These are phyloP conservation scores for Tanypteryx hageni DNA, from an alignment of 2,888 invertebrate species.

Conservation along the genomic window DNA sequence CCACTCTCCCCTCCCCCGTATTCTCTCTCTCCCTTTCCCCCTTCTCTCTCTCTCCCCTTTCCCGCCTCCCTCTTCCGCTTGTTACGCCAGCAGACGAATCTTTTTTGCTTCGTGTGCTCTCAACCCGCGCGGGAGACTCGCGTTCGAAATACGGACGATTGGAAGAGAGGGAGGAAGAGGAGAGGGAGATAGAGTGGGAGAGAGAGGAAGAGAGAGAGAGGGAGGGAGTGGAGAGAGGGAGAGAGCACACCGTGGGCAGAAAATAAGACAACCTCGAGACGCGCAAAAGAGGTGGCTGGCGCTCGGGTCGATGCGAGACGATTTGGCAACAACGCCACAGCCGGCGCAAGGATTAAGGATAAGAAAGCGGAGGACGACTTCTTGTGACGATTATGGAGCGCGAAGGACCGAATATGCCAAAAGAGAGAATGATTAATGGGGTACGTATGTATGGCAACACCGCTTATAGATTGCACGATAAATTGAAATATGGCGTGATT, in stretches of 20 bases:
- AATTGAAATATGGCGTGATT: no score
- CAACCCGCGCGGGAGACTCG: neutral
- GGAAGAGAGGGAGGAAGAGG: neutral
- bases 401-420: neutral
- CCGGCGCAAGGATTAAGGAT: constrained; percentile 33
- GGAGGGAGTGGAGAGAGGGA: neutral
- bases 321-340: constrained; percentile 60
- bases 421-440: neutral
- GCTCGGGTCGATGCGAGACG: constrained; percentile 45
- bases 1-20: no score
- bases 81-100: constrained; percentile 4
- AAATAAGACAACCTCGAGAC: constrained; percentile 53
- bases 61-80: neutral
- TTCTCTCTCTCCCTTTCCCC: no score
- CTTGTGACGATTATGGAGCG: neutral
- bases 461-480: neutral
- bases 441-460: neutral
- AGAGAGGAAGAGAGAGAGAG: no score
- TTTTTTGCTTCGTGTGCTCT: constrained; percentile 2
- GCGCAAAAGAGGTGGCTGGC: constrained; percentile 39
- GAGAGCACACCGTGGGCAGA: neutral
- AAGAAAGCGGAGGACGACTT: constrained; percentile 11
- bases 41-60: no score
- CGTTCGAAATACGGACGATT: constrained; percentile 16
- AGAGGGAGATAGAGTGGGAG: neutral